phyloP scores from a whole-genome alignment of 2,113 vertebrate species.

The Vulpes vulpes region DNA sequence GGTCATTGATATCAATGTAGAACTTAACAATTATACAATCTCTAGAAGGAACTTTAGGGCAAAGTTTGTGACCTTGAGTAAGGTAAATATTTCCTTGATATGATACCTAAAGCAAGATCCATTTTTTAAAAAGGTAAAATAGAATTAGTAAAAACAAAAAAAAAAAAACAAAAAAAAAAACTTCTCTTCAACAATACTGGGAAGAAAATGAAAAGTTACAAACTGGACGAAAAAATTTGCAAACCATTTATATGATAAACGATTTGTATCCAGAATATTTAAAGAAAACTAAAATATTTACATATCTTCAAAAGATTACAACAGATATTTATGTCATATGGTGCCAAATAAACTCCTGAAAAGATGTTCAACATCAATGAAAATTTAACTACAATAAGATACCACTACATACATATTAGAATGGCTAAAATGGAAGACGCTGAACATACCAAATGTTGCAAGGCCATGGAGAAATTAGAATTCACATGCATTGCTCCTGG shows the following conservation, averaged over 20 bases:
- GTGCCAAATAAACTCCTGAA: background rate
- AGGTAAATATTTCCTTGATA: background rate
- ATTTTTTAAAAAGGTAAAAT: background rate
- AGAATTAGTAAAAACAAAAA: background rate
- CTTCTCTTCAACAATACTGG: background rate
- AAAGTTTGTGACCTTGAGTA: background rate
- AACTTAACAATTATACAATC: background rate
- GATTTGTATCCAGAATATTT: background rate
- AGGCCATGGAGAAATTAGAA: background rate
- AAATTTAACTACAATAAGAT: slow-evolving; percentile 6
- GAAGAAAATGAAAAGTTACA: background rate
- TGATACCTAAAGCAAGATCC: background rate
- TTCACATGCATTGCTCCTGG: background rate
- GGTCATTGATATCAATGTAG: background rate
- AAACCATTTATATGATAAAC: background rate
- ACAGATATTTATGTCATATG: background rate
- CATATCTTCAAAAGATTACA: background rate
- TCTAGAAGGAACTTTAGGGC: background rate
- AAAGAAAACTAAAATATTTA: background rate
- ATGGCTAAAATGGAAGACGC: background rate
- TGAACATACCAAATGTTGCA: background rate
- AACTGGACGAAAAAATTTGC: background rate
- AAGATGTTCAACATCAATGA: background rate
- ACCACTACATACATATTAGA: background rate
- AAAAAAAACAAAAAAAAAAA: background rate